Evolutionary conservation across 2,888 invertebrate species (phyloP), one percentile per base, ranked within the genome.

Genomic region (Synergus umbraculus): DNA sequence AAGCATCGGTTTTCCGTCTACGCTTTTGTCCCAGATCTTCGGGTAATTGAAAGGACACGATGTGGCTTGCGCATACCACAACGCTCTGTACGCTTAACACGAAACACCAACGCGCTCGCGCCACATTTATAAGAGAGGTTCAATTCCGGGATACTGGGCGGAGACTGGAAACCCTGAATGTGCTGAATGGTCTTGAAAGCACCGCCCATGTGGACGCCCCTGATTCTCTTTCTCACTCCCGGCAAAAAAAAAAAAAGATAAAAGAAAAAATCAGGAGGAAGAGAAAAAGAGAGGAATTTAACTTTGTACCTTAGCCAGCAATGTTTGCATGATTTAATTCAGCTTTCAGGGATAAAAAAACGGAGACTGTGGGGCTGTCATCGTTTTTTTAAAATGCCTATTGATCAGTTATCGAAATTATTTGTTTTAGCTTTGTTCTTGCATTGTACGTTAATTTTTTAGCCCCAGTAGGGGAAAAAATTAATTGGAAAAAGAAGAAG

Each of bases 161-260:
- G 85, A 86, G 85, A 84, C 82, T 80, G 82, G 77, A 76, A 80
- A 83, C 82, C 82, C 81, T 78, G 82, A 80, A 66, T 76, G 22
- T 76, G 58, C 78, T 76, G 76, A 79, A 77, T 67, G 79, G 83
- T 76, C 63, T 82, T 76, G 77, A 73, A 76, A 77, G 86, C 83
- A 64, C 87, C 88, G 85, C 88, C 88, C 85, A 86, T 81, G 79
- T 79, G 80, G 83, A 83, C 85, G 83, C 83, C 83, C 83, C 83
- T 83, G 82, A 81, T 81, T 83, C 82, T 82, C 84, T 80, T 82
- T 80, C 83, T 69, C 76, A 44, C 81, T 76, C 46, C 7, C 15
- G 18, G 29, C 63, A 46, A 49, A 54, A 73, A 73, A 73, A 73
- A 29, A 29, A 29, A 73, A 73, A 54, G n/a, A 54, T 29, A 18